Conservation (phyloP, 2,113 vertebrate genomes). For the Tetrao urogallus region DNA sequence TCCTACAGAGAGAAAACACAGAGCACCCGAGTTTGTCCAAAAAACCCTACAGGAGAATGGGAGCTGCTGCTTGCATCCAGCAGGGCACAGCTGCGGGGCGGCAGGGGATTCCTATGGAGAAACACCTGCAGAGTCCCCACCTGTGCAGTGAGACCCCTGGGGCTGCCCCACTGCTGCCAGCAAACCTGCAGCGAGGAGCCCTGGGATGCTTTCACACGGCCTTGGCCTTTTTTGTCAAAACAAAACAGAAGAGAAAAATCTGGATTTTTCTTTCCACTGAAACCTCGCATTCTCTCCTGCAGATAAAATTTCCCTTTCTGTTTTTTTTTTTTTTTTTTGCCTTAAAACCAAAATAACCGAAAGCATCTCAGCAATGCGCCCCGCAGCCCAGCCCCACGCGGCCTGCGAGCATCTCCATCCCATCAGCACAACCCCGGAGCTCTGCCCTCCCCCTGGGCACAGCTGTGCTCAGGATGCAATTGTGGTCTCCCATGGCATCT, state of each 20-base stretch:
- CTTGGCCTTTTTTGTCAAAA: neutral
- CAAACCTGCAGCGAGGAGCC: neutral
- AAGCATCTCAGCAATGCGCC: constrained; percentile 49
- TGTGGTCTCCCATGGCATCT: neutral
- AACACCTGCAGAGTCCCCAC: neutral
- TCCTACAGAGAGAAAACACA: neutral
- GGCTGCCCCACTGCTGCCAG: neutral
- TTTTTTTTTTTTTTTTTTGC: neutral
- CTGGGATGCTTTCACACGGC: rapidly evolving
- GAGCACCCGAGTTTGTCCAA: neutral
- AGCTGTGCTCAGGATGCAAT: neutral
- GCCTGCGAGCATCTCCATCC: neutral
- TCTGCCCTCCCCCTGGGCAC: rapidly evolving
- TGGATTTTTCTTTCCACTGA: neutral
- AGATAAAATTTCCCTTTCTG: constrained; percentile 32
- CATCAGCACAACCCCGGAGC: rapidly evolving
- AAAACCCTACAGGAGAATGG: rapidly evolving
- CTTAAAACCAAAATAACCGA: constrained; percentile 38
- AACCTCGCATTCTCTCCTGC: neutral
- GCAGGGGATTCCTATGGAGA: neutral
- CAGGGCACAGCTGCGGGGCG: neutral
- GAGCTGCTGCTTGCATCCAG: rapidly evolving
- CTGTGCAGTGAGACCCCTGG: too few species aligned
- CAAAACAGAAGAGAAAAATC: neutral
- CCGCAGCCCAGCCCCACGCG: neutral